phyloP scores from a whole-genome alignment of 2,797 vertebrate genomes.

The Momotus momota region DNA sequence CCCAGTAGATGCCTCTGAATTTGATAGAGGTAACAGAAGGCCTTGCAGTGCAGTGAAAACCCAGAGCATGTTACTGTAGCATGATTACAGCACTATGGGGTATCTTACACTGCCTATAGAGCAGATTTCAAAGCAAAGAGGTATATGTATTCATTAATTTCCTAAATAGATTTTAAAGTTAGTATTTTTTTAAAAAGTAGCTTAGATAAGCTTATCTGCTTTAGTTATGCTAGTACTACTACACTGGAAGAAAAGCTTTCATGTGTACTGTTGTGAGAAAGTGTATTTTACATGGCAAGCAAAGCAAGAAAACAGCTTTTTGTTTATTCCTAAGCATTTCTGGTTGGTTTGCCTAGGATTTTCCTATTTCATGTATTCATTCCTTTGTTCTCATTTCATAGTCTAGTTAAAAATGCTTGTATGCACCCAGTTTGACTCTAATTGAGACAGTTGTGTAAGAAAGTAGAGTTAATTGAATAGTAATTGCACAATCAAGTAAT shows the following conservation, averaged over 20 bases:
- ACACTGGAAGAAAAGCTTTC: rapidly evolving
- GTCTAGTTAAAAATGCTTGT: not conserved
- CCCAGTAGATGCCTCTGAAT: rapidly evolving
- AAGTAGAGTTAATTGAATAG: not conserved
- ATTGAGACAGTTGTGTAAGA: not conserved
- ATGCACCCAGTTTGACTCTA: rapidly evolving
- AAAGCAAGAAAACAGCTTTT: not conserved
- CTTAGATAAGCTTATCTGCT: too few species aligned
- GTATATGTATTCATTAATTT: not conserved
- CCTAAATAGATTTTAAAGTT: not conserved
- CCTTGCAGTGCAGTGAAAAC: too few species aligned
- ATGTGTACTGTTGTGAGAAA: rapidly evolving
- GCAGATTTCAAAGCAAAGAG: not conserved
- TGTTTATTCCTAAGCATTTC: not conserved
- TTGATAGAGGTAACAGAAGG: rapidly evolving
- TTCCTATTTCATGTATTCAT: rapidly evolving
- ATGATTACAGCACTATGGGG: rapidly evolving
- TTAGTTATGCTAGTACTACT: rapidly evolving
- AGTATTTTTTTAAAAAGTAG: too few species aligned
- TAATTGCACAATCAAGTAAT: not conserved
- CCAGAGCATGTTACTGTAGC: not conserved
- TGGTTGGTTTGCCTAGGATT: rapidly evolving
- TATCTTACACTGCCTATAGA: rapidly evolving
- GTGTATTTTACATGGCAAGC: rapidly evolving
- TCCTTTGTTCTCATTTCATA: rapidly evolving